Base-by-base conservation (phyloP, 2,797 vertebrate genomes). In the Coranthus polyacanthus region DNA sequence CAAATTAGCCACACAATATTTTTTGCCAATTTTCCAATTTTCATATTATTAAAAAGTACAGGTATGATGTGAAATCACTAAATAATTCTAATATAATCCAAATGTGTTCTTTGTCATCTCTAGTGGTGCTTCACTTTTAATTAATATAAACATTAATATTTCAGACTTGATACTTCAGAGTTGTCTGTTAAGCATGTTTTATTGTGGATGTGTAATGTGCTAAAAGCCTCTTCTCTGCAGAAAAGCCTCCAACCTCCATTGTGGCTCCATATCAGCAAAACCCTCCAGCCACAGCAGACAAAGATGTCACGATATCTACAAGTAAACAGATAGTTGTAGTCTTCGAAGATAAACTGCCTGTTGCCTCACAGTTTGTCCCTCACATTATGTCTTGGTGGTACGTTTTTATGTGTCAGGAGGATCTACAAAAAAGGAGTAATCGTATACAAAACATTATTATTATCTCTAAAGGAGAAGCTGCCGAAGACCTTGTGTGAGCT, bases 151-250 rank as follows among this genome's bases (percentile, higher is more conserved):
- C 10, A 32, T 21, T 36, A 59, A 50, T 5, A 37, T 58, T 57
- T 51, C 24, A 64, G 17, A 50, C 22, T 38, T n/a, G n/a, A n/a
- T n/a, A n/a, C n/a, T 53, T 36, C n/a, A 17, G 43, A 41, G 26
- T 24, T 3, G 22, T 24, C 22, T 24, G 22, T 24, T 3, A 4
- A 53, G 41, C 52, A n/a, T 26, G 6, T 43, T n/a, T 66, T 73
- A 34, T 69, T 50, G 59, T 55, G 22, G n/a, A 5, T 17, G 12
- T 52, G 45, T 44, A 5, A 51, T 3, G 7, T 38, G 63, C 39
- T 51, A 69, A 65, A 72, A 76, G 55, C 68, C 59, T 57, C 39
- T 46, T 38, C 20, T 53, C 46, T 32, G n/a, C 22, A 52, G 16
- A 54, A 15, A 32, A 53, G 22, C 60, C 50, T 60, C 18, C 44